These are phyloP conservation scores for Halcyon leucocephala DNA, from an alignment of 2,797 vertebrate species.

Conservation along the genomic window DNA sequence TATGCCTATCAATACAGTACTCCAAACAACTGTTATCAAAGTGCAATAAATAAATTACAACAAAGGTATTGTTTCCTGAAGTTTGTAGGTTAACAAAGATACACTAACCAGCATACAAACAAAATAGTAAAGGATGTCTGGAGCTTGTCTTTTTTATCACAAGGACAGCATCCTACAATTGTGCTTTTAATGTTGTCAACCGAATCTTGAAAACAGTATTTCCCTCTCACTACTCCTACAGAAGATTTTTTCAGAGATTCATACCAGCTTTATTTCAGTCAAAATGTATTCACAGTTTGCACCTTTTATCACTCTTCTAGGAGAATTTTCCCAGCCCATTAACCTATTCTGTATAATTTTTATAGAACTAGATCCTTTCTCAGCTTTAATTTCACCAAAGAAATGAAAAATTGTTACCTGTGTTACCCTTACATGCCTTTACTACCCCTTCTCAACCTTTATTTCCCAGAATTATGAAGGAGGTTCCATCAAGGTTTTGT, in stretches of 20 bases:
- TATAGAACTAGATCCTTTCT: not conserved
- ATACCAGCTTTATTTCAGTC: not conserved
- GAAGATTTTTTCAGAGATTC: not conserved
- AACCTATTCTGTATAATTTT: not conserved
- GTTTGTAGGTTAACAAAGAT: not conserved
- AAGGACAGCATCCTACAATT: not conserved
- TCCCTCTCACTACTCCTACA: not conserved
- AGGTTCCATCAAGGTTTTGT: not conserved
- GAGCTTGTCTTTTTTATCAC: not conserved
- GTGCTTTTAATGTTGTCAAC: not conserved
- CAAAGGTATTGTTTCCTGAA: not conserved
- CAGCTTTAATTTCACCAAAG: not conserved
- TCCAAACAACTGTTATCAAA: not conserved
- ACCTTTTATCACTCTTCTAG: not conserved
- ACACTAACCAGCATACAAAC: not conserved
- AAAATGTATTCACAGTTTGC: not conserved
- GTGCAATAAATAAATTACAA: not conserved
- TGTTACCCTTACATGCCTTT: not conserved
- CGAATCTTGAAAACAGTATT: not conserved
- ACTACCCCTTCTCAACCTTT: not conserved
- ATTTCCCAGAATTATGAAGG: not conserved
- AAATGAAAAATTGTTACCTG: fast-evolving
- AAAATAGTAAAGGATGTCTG: not conserved
- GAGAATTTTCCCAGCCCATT: not conserved
- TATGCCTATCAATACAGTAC: not conserved